phyloP scores from a whole-genome alignment of 2,113 vertebrate genomes.

The Acanthochromis polyacanthus region DNA sequence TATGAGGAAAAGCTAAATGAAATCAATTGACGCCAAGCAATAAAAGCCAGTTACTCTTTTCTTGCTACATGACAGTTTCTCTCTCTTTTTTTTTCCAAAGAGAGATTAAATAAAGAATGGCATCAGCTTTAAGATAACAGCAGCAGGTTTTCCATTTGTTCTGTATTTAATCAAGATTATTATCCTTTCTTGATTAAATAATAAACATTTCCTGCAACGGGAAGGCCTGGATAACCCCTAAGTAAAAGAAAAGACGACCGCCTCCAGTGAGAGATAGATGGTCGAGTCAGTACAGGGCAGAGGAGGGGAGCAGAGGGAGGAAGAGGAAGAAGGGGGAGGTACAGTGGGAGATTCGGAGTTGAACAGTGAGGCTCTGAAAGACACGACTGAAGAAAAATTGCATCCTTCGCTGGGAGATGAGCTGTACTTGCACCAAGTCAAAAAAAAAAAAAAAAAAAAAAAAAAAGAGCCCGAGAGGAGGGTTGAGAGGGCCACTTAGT shows the following conservation, averaged over 20 bases:
- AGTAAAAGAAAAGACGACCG: conserved; percentile 38
- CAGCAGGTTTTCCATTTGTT: conserved; percentile 22
- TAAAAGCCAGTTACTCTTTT: conserved; percentile 10
- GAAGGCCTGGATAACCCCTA: conserved; percentile 53
- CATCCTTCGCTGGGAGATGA: conserved; percentile 40
- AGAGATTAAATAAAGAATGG: conserved; percentile 24
- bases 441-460: too few relatives aligned
- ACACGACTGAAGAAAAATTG: conserved; percentile 36
- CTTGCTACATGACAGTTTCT: conserved; percentile 1
- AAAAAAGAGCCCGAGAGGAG: conserved; percentile 20
- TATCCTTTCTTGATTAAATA: conserved; percentile 58
- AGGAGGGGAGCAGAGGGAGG: neutral
- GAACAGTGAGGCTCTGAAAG: conserved; percentile 48
- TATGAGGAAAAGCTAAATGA: conserved; percentile 25
- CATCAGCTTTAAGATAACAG: neutral
- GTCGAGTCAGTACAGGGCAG: conserved; percentile 24
- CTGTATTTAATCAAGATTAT: conserved; percentile 55
- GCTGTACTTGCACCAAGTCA: conserved; percentile 23
- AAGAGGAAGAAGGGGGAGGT: conserved; percentile 1
- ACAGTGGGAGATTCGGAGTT: conserved; percentile 17
- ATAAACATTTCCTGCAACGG: conserved; percentile 61
- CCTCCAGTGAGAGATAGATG: conserved; percentile 33
- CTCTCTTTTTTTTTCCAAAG: neutral
- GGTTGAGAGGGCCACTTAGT: conserved; percentile 54
- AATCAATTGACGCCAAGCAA: neutral